Evolutionary conservation across 1,140 invertebrate genomes (phyloP), one percentile per base, ranked within the genome.

Genomic region (Sycophaga agraensis): DNA sequence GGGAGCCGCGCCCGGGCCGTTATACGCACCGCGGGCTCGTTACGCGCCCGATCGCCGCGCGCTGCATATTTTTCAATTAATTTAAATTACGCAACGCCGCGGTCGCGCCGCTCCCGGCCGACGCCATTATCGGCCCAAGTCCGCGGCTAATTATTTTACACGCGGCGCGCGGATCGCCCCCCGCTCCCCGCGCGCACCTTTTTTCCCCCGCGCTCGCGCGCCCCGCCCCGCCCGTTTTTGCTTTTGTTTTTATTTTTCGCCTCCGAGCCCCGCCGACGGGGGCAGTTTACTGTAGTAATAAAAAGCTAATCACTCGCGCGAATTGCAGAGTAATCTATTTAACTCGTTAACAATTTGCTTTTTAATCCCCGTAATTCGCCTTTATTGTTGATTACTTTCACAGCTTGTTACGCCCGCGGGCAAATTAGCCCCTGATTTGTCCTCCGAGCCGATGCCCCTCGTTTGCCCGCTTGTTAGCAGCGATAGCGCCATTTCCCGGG

Each of bases 21-120:
- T 48, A 34, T 24, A 37, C 26, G 19, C 26, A 1, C 9, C 39
- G 24, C 4, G 31, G 39, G 28, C 55, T 17, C 43, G 55, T 48
- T 39, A 48, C 9, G 11, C 16, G 5, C 14, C 7, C 19, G 28
- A 12, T 12, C 2, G 22, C 19, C 43, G 19, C 19, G n/a, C 5
- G 26, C 39, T 71, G 73, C 73, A 73, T 74, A 75, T 77, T 77
- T 77, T 77, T 74, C 75, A 73, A 74, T 75, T 77, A 74, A 77
- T 77, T 75, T 76, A 72, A 75, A 75, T 76, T 73, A 73, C 73
- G 74, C 74, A 74, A 72, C 66, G 71, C 68, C 72, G 70, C 65
- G 67, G 71, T 73, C 66, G 69, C 53, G 53, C 49, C 45, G 53
- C 49, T 40, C 53, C 19, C 59, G 49, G 26, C n/a, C 11, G 19